Percentiles rank a stretch among this genome's conserved stretches.
These are phyloP conservation scores for Semotilus atromaculatus DNA, from an alignment of 2,797 vertebrate species.

Conservation along the genomic window DNA sequence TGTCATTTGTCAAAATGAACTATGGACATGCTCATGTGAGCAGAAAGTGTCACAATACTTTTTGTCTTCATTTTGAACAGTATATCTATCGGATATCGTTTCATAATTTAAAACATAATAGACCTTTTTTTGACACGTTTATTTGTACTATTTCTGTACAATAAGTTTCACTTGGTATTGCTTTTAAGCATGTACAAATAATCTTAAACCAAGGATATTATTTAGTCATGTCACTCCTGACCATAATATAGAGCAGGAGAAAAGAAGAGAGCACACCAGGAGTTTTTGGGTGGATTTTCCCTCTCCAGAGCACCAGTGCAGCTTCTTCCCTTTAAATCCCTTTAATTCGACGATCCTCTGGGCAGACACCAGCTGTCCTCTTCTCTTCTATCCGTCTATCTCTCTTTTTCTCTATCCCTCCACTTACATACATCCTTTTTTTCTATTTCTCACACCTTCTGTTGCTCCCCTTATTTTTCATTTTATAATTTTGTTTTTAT, in stretches of 20 bases:
- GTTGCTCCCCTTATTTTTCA: not conserved
- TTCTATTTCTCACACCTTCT: conserved; percentile 52
- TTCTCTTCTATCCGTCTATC: conserved; percentile 28
- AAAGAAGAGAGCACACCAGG: conserved; percentile 19
- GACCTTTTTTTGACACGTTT: not conserved
- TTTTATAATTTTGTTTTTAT: not conserved
- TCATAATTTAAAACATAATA: not conserved
- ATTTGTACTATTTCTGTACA: not conserved
- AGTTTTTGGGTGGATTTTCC: conserved; percentile 26
- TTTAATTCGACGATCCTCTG: conserved; percentile 72
- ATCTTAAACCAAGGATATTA: not conserved
- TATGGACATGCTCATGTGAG: not conserved
- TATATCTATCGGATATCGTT: not conserved
- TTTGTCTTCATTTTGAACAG: not conserved
- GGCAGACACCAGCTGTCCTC: conserved; percentile 80
- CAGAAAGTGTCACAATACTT: not conserved
- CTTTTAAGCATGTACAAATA: not conserved
- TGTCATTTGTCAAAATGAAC: not conserved
- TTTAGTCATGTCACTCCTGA: conserved; percentile 1
- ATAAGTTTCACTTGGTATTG: not conserved
- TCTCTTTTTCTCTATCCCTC: conserved; percentile 38
- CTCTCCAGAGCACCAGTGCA: conserved; percentile 32
- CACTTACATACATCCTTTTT: conserved; percentile 43
- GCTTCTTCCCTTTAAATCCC: conserved; percentile 58
- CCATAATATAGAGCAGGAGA: not conserved